These are phyloP conservation scores for Cantharis rustica DNA, from an alignment of 2,888 invertebrate species.

Conservation along the genomic window DNA sequence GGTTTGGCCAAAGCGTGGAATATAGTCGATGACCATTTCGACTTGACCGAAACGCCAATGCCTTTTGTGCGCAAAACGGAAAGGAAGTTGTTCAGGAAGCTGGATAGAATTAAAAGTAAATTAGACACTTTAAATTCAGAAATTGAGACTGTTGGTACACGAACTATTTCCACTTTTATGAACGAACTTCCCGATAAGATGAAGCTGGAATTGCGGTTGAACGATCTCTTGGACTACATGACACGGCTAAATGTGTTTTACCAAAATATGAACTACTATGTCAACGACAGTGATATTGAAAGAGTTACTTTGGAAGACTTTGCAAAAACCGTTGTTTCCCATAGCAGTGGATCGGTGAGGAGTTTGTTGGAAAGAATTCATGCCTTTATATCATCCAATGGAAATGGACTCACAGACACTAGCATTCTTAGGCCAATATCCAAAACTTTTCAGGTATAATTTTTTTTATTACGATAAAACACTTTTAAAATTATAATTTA, in stretches of 20 bases:
- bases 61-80: conserved; percentile 68
- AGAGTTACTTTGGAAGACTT: conserved; percentile 71
- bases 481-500: background rate
- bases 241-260: conserved; percentile 65
- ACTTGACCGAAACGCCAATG: conserved; percentile 59
- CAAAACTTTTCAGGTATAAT: conserved; percentile 42
- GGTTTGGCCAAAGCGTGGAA: conserved; percentile 69
- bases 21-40: conserved; percentile 62
- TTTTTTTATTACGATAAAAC: background rate
- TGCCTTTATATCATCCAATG: conserved; percentile 63
- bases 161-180: conserved; percentile 44
- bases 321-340: conserved; percentile 71
- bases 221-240: conserved; percentile 66
- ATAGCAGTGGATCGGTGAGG: conserved; percentile 67
- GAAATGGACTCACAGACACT: conserved; percentile 44
- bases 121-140: conserved; percentile 51
- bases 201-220: conserved; percentile 64
- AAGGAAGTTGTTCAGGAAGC: conserved; percentile 62
- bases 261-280: conserved; percentile 64
- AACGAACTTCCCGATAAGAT: conserved; percentile 54
- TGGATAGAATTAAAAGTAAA: conserved; percentile 52
- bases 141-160: conserved; percentile 28
- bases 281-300: conserved; percentile 36
- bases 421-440: conserved; percentile 42
- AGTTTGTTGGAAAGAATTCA: conserved; percentile 71